Base-by-base conservation (phyloP, 2,797 vertebrate genomes). In the Zenarchopterus dispar region DNA sequence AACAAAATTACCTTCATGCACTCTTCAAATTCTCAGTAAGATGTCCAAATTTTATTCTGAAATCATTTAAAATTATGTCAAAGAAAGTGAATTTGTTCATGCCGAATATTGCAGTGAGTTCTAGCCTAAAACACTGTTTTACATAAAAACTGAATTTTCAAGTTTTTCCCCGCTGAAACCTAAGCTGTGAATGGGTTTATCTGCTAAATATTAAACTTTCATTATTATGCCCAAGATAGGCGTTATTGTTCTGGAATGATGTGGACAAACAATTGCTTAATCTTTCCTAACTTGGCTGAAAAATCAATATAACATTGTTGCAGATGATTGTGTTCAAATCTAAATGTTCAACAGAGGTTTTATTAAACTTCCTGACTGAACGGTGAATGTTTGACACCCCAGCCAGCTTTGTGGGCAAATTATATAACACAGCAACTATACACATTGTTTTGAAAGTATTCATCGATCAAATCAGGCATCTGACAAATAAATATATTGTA, bases 181-280 rank as follows among this genome's bases (percentile, higher is more conserved):
- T 5, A 39, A 39, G 36, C 36, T 39, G 36, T 39, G 11, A 15
- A 39, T 15, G 76, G 74, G 56, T 50, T 81, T 73, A 81, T 82
- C 67, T 57, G 58, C 43, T 28, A 28, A 78, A 69, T 61, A 85
- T 90, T 41, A 84, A 86, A 87, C 77, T 89, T 89, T 83, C 17
- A 86, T 77, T 45, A 72, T 36, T 43, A 69, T 10, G 23, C 59
- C 68, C 64, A 58, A 84, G 67, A 64, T 51, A 39, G 64, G 62
- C 76, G 59, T 63, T 21, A 19, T 22, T 2, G 26, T 0, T 58
- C 63, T 53, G 28, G 16, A n/a, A 28, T 18, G 31, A 8, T 48
- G 59, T 49, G 76, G 51, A 61, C 58, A 41, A 39, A 65, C 49
- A 13, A 24, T 36, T 36, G 11, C 13, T 36, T 36, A 11, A 36